Percentiles rank a stretch among this genome's conserved stretches.
Conservation (phyloP, 2,113 vertebrate species). For the Mormoops blainvillei region DNA sequence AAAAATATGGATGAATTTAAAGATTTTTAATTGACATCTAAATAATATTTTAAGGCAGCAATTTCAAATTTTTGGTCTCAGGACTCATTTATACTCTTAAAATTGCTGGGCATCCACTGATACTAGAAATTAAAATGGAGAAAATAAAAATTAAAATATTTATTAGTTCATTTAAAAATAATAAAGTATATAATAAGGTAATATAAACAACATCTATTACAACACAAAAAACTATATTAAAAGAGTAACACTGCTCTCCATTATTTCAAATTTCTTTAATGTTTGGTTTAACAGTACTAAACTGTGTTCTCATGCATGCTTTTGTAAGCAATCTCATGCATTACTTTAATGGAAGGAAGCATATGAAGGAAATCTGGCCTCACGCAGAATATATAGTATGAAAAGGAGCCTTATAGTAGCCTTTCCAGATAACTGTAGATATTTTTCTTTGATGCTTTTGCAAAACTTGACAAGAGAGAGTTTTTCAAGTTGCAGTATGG, state of each 20-base stretch:
- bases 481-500: neutral
- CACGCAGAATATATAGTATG: neutral
- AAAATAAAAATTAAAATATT: neutral
- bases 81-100: neutral
- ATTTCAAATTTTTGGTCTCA: slow-evolving; percentile 32
- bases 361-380: slow-evolving; percentile 1
- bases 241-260: neutral
- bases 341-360: slow-evolving; percentile 1
- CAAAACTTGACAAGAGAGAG: neutral
- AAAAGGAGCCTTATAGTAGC: neutral
- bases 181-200: neutral
- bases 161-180: neutral
- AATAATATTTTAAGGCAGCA: neutral
- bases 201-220: neutral
- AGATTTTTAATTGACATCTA: neutral
- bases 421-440: neutral
- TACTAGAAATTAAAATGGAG: slow-evolving; percentile 11
- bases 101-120: neutral
- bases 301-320: neutral
- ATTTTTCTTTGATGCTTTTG: neutral
- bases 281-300: neutral
- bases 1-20: slow-evolving; percentile 17
- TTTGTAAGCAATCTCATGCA: neutral
- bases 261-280: neutral
- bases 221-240: slow-evolving; percentile 7